Evolutionary conservation across 2,113 vertebrate species (phyloP).

Genomic region (Neomonachus schauinslandi): DNA sequence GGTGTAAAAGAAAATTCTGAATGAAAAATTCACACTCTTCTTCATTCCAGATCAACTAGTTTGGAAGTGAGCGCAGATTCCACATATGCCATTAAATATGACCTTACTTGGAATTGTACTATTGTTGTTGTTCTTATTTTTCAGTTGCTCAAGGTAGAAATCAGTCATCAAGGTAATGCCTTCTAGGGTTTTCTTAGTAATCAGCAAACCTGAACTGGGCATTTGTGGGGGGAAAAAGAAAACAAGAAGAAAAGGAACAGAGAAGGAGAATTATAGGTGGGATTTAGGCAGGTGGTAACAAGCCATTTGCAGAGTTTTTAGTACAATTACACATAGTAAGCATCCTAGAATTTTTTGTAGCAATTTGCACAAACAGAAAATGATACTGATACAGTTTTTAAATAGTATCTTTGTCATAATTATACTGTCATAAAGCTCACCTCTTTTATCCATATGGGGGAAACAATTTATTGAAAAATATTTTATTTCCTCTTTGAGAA

Average conservation of each 20-base stretch:
- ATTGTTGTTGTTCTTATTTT: background rate
- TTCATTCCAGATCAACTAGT: background rate
- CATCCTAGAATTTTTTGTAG: background rate
- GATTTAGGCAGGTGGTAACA: background rate
- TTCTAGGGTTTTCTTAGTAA: background rate
- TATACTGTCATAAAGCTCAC: background rate
- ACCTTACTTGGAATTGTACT: background rate
- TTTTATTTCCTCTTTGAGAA: slow-evolving; percentile 32
- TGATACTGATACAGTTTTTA: background rate
- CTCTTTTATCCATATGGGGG: background rate
- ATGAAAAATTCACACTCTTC: slow-evolving; percentile 37
- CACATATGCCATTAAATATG: background rate
- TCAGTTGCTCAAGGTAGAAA: background rate
- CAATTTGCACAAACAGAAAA: slow-evolving; percentile 19
- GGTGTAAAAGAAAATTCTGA: slow-evolving; percentile 29
- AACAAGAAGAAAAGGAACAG: background rate
- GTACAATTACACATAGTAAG: background rate
- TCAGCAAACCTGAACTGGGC: background rate
- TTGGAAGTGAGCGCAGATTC: background rate
- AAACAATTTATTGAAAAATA: background rate
- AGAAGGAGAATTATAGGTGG: background rate
- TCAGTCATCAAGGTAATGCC: background rate
- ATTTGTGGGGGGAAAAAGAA: background rate
- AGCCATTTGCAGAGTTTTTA: background rate
- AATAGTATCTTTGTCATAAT: slow-evolving; percentile 32